Evolutionary conservation across 2,797 vertebrate genomes (phyloP).

Genomic region (Gallinago solitaria): DNA sequence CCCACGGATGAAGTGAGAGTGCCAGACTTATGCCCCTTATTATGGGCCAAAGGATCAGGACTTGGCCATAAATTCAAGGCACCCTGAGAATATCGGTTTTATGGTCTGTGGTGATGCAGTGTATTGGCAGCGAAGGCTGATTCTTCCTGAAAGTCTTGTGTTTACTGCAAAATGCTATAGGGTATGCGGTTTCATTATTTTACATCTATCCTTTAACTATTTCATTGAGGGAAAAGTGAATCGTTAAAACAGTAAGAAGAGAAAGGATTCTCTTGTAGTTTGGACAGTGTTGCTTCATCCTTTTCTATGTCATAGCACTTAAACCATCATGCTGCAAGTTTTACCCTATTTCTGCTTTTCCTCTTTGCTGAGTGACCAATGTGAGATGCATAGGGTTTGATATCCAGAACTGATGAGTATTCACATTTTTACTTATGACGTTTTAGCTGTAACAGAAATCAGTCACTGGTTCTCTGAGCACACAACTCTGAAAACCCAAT

Average conservation of each 20-base stretch:
- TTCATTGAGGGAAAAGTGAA: not conserved
- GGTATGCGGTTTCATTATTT: not conserved
- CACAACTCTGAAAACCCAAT: not conserved
- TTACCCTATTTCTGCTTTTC: not conserved
- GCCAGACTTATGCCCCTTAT: not conserved
- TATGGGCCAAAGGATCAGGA: not conserved
- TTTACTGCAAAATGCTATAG: not conserved
- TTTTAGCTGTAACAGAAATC: not conserved
- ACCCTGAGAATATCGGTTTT: not conserved
- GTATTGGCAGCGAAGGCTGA: not conserved
- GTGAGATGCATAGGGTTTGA: not conserved
- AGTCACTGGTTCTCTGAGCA: not conserved
- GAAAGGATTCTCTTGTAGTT: not conserved
- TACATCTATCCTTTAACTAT: not conserved
- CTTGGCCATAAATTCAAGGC: not conserved
- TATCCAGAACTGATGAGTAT: not conserved
- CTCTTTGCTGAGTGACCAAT: not conserved
- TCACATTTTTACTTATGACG: not conserved
- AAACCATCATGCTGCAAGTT: not conserved
- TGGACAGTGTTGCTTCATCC: not conserved
- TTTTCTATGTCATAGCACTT: not conserved
- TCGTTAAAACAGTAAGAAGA: not conserved
- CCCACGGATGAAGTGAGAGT: not conserved
- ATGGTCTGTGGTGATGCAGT: rapidly evolving
- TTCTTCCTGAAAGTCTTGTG: not conserved